Conservation (phyloP, 2,113 vertebrate species). For the Thamnaconus septentrionalis region DNA sequence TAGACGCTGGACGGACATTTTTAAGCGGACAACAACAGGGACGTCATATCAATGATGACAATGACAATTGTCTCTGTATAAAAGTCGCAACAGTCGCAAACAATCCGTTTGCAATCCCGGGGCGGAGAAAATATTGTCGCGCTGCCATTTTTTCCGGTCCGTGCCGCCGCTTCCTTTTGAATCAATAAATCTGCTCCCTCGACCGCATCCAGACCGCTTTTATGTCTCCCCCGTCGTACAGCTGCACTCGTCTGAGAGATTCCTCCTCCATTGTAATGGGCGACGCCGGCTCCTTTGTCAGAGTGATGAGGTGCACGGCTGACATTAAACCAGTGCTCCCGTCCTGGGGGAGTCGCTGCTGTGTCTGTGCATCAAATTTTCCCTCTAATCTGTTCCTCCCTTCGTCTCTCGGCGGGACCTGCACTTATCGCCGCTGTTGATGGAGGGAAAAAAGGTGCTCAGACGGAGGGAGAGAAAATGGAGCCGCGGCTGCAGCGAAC, state of each 20-base stretch:
- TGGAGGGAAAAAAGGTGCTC: constrained; percentile 50
- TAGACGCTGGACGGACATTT: no score
- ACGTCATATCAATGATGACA: no score
- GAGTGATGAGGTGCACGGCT: constrained; percentile 29
- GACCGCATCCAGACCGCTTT: background rate
- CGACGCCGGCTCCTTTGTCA: constrained; percentile 24
- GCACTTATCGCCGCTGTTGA: constrained; percentile 59
- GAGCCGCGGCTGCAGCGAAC: constrained; percentile 43
- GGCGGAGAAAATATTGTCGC: background rate
- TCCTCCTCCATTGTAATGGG: constrained; percentile 19
- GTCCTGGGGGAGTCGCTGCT: constrained; percentile 35
- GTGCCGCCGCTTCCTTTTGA: no score
- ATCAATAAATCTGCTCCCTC: background rate
- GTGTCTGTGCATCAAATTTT: constrained; percentile 59
- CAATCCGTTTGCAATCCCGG: no score
- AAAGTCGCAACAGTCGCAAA: no score
- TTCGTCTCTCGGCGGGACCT: constrained; percentile 58
- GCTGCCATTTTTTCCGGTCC: background rate
- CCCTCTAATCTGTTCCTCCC: constrained; percentile 62
- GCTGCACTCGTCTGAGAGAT: background rate
- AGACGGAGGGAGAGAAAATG: constrained; percentile 35
- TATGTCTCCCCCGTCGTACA: background rate
- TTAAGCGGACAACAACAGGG: no score
- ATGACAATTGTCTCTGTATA: no score
- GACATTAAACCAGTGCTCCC: constrained; percentile 49